phyloP scores from a whole-genome alignment of 1,140 invertebrate genomes.

The Caenorhabditis tropicalis region DNA sequence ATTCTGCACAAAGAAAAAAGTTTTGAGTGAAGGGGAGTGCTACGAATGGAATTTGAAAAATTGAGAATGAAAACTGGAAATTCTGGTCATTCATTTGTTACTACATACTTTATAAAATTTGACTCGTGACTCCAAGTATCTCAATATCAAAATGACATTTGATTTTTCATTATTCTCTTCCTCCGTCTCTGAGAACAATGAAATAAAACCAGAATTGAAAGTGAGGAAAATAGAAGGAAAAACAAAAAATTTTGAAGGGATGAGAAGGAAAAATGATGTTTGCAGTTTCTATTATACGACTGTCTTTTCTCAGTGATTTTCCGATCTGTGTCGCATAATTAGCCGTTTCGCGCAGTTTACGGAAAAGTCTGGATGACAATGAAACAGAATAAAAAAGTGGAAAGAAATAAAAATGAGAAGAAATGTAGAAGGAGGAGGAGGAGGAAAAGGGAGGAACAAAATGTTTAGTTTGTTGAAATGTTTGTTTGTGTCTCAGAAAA shows the following conservation, averaged over 20 bases:
- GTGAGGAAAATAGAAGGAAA: background rate
- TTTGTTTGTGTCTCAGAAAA: slow-evolving; percentile 4
- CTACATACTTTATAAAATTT: background rate
- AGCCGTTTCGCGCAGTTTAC: slow-evolving; percentile 44
- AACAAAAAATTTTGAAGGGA: slow-evolving; percentile 6
- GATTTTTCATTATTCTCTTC: background rate
- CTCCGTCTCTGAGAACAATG: background rate
- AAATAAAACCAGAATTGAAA: background rate
- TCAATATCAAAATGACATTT: background rate
- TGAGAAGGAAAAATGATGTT: background rate
- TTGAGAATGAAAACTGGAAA: background rate
- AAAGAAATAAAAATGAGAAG: background rate
- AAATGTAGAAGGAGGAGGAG: background rate
- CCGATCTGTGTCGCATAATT: slow-evolving; percentile 43
- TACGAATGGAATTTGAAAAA: background rate
- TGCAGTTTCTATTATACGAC: slow-evolving; percentile 39
- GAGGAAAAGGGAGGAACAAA: background rate
- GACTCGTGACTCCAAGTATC: background rate
- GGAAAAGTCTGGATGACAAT: slow-evolving; percentile 39
- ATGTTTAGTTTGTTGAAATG: background rate
- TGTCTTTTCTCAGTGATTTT: slow-evolving; percentile 42
- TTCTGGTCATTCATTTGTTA: background rate
- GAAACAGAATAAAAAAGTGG: slow-evolving; percentile 14
- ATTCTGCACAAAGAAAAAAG: background rate
- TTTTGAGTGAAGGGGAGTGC: background rate